Evolutionary conservation across 2,888 invertebrate genomes (phyloP).

Genomic region (Scrobipalpa atriplicella): DNA sequence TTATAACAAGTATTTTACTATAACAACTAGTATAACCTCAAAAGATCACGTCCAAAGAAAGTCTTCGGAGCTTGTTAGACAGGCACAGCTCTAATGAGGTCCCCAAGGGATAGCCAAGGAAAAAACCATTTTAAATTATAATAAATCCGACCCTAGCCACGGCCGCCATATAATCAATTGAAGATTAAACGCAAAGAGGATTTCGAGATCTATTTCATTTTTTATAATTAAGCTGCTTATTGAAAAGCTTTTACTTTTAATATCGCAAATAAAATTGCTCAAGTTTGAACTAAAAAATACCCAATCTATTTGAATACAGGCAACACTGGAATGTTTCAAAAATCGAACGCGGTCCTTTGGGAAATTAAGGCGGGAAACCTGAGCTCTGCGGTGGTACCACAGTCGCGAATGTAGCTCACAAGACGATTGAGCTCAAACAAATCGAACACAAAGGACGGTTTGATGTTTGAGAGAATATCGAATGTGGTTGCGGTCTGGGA

Average conservation of each 20-base stretch:
- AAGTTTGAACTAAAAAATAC: conserved; percentile 51
- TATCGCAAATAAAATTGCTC: conserved; percentile 19
- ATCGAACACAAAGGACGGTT: conserved; percentile 6
- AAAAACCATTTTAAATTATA: conserved; percentile 68
- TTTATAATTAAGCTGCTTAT: conserved; percentile 48
- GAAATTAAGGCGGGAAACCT: conserved; percentile 58
- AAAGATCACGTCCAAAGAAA: conserved; percentile 22
- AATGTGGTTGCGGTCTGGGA: background rate
- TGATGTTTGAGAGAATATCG: conserved; percentile 17
- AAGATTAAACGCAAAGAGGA: conserved; percentile 63
- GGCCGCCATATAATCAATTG: conserved; percentile 59
- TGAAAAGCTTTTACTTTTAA: conserved; percentile 13
- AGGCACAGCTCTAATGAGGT: conserved; percentile 58
- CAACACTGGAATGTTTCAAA: conserved; percentile 54
- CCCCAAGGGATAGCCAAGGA: conserved; percentile 53
- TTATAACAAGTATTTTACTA: conserved; percentile 6
- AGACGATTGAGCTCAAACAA: conserved; percentile 13
- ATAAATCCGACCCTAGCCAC: conserved; percentile 54
- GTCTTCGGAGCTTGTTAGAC: conserved; percentile 41
- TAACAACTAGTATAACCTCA: conserved; percentile 4
- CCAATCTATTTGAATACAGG: conserved; percentile 61
- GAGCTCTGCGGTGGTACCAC: conserved; percentile 24
- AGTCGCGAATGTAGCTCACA: conserved; percentile 14
- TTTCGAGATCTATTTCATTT: conserved; percentile 44
- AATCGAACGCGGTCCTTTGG: conserved; percentile 58